Conservation (phyloP, 2,888 invertebrate genomes). For the Ceramica pisi region DNA sequence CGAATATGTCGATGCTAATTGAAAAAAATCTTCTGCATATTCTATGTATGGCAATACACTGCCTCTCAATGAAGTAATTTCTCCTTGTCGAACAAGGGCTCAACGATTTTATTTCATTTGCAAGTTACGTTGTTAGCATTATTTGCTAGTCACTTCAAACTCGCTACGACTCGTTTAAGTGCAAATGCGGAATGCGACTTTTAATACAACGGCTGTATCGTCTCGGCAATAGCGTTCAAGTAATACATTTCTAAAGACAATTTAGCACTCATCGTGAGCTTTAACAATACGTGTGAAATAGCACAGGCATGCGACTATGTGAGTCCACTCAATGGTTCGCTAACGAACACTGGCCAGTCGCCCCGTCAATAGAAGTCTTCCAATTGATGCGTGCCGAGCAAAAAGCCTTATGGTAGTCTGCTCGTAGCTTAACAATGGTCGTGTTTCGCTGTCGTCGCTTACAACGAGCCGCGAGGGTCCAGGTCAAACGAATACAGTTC, state of each 20-base stretch:
- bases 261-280: constrained; percentile 65
- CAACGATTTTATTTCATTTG: constrained; percentile 50
- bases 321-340: constrained; percentile 67
- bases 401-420: constrained; percentile 60
- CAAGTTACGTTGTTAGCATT: constrained; percentile 49
- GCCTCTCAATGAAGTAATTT: constrained; percentile 45
- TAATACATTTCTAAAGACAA: constrained; percentile 62
- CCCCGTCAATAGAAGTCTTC: constrained; percentile 53
- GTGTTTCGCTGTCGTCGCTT: constrained; percentile 53
- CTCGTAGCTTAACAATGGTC: constrained; percentile 62
- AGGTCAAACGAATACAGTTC: constrained; percentile 61
- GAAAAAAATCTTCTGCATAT: constrained; percentile 59
- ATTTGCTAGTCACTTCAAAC: constrained; percentile 60
- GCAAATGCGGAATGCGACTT: constrained; percentile 44
- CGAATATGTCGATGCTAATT: constrained; percentile 66
- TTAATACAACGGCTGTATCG: constrained; percentile 46
- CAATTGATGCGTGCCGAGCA: constrained; percentile 58
- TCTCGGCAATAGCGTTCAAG: constrained; percentile 34
- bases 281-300: constrained; percentile 68
- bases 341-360: constrained; percentile 72
- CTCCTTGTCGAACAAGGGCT: constrained; percentile 23
- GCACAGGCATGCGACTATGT: constrained; percentile 49
- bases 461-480: constrained; percentile 48
- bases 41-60: constrained; percentile 6
- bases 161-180: constrained; percentile 53